Evolutionary conservation across 2,797 vertebrate species (phyloP).

Genomic region (Characodon lateralis): DNA sequence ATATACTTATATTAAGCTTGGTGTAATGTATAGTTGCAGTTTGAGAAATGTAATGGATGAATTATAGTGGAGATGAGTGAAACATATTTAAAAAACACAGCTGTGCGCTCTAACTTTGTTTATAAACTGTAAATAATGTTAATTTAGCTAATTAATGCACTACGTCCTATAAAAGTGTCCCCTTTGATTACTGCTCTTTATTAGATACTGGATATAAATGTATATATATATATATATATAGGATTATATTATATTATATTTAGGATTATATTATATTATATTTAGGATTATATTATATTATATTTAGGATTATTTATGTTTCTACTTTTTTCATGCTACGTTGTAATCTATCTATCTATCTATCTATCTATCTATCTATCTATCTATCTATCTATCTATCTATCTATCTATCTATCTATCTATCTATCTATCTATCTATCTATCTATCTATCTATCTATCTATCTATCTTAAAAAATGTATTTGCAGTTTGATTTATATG

Average conservation of each 20-base stretch:
- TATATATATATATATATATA: too few species aligned
- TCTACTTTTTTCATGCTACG: not conserved
- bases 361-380: not conserved
- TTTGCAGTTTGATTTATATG: too few species aligned
- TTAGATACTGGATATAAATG: too few species aligned
- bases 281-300: too few species aligned
- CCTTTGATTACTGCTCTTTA: too few species aligned
- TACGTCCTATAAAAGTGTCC: too few species aligned
- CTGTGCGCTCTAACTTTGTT: too few species aligned
- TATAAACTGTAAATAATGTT: too few species aligned
- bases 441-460: conserved; percentile 1
- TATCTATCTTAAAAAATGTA: not conserved
- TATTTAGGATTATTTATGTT: too few species aligned
- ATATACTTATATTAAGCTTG: not conserved
- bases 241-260: too few species aligned
- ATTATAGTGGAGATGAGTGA: not conserved
- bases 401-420: not conserved
- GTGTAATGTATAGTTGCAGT: not conserved
- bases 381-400: not conserved
- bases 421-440: conserved; percentile 2
- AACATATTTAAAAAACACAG: not conserved
- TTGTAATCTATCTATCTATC: not conserved
- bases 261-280: too few species aligned
- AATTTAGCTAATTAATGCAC: too few species aligned
- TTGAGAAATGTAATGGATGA: not conserved